Evolutionary conservation across 2,888 invertebrate genomes (phyloP), one percentile per base, ranked within the genome.

Genomic region (Bombylius discolor): DNA sequence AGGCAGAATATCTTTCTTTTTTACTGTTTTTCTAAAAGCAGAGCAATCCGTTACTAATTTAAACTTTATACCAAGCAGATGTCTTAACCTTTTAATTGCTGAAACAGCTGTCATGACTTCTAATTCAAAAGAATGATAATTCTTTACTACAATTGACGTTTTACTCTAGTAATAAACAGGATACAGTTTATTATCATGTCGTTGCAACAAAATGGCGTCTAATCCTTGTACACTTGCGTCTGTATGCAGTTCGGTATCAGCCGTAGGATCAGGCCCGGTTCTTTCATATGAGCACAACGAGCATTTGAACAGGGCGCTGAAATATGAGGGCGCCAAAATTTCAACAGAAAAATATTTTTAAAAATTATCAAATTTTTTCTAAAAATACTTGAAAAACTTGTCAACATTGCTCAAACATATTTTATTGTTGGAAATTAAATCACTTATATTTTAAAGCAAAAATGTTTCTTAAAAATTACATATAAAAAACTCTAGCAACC

Each of bases 1-100:
- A 23, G 23, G 23, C 23, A 23, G 23, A 23, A 23, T 23, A 23
- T 23, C 23, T 23, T 23, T 23, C 23, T 36, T 9, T 36, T 36
- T 6, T 6, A 36, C 6, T 36, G 36, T 36, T 4, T 47, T 14
- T 39, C 13, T 36, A 49, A 59, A 59, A 2, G 59, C 59, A 9
- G 44, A 39, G 33, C 57, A 59, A 48, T 55, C 57, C 6, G 55
- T 56, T 1, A 58, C 23, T n/a, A 58, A 32, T 52, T 58, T 58
- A 49, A 58, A 58, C 11, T 33, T 13, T 5, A 50, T 32, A 46
- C 57, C 58, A 0, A 64, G 32, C 1, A 60, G 60, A 62, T 61
- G 52, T 1, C 62, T 45, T 52, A 62, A 64, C 45, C 61, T 64
- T 39, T 59, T 56, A 5, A 63, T 13, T 4, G 62, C 59, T 36